A percentile compares a stretch with the other conserved stretches of the same genome.
Conservation (phyloP, 2,113 vertebrate species). For the Protobothrops flavoviridis region DNA sequence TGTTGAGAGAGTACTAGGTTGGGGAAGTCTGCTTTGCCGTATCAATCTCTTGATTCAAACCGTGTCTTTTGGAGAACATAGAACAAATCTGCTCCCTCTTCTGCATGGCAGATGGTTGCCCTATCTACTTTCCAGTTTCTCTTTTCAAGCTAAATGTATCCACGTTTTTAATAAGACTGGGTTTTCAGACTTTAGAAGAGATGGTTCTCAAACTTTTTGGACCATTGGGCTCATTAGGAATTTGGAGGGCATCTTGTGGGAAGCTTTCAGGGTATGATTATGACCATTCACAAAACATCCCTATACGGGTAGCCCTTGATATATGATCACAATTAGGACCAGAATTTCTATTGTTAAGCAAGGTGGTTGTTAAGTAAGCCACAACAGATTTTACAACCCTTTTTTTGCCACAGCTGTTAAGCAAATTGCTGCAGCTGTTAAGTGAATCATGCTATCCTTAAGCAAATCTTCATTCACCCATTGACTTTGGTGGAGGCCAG, state of each 20-base stretch:
- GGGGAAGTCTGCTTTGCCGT: neutral
- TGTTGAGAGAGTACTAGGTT: neutral
- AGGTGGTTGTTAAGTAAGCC: neutral
- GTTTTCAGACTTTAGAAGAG: neutral
- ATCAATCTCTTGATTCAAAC: neutral
- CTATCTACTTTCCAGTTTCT: neutral
- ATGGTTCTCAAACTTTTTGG: neutral
- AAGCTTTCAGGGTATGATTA: neutral
- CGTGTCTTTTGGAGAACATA: neutral
- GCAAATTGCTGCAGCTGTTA: neutral
- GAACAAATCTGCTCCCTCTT: neutral
- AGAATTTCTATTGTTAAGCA: neutral
- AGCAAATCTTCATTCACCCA: neutral
- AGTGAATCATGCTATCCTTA: neutral
- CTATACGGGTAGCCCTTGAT: neutral
- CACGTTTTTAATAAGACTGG: neutral
- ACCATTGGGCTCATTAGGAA: neutral
- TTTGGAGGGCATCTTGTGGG: neutral
- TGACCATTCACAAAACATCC: neutral
- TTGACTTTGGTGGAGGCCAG: neutral
- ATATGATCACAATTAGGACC: neutral
- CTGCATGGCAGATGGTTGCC: neutral
- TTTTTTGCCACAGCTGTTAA: neutral
- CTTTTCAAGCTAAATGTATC: neutral
- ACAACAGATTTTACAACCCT: neutral